Evolutionary conservation across 2,888 invertebrate species (phyloP), one percentile per base, ranked within the genome.

Genomic region (Calameuta filiformis): DNA sequence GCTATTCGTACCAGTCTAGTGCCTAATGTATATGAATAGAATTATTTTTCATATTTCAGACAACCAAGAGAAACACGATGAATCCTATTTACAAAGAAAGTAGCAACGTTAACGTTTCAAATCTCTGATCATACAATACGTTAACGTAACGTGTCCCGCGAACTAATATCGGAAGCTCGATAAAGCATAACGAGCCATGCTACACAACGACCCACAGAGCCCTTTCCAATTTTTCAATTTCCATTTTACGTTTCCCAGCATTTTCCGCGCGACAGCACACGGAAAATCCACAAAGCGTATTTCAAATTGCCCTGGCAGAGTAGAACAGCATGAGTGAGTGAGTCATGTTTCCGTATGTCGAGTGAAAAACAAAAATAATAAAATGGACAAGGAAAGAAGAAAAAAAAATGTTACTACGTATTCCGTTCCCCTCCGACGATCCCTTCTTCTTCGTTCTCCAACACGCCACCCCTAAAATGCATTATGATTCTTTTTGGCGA

Each of bases 171-270:
- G 74, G 73, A 76, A 78, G 77, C 68, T 80, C 83, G 82, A 85
- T 86, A 85, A 85, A 85, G 77, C 80, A 81, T 83, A 83, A 85
- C 83, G 82, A 85, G 84, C 81, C 80, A 73, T 78, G 79, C 75
- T 75, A 75, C 78, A 79, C 79, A 79, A 23, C 56, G 56, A 56
- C 23, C 56, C 56, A 56, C 23, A 23, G 56, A 79, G 79, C 79
- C 69, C 74, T 56, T 75, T 69, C 71, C 81, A 80, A 86, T 86
- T 86, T 86, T 85, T 85, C 85, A 84, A 84, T 86, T 82, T 82
- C 83, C 82, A 80, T 80, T 84, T 81, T 79, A 81, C 81, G 79
- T 84, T 83, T 84, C 80, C 79, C 77, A 78, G 71, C 78, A 76
- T 85, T 86, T 85, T 85, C 84, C 84, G 40, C 79, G 75, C 35